Evolutionary conservation across 1,140 invertebrate species (phyloP).

Genomic region (Ceratina calcarata): DNA sequence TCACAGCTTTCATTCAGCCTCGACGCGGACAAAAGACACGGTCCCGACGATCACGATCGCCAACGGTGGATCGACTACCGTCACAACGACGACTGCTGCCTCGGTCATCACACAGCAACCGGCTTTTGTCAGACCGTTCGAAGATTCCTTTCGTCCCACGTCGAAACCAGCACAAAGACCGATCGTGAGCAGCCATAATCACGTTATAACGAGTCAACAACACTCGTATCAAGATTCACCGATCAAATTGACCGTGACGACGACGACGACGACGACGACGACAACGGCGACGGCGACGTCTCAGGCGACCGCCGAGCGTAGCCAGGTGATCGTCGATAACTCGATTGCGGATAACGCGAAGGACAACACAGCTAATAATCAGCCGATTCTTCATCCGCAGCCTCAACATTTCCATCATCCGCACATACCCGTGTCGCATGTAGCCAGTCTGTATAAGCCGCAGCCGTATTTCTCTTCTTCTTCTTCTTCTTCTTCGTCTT

Average conservation of each 20-base stretch:
- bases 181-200: constrained; percentile 65
- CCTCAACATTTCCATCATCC: constrained; percentile 64
- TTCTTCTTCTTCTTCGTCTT: constrained; percentile 36
- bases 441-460: constrained; percentile 73
- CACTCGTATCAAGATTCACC: constrained; percentile 63
- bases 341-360: constrained; percentile 47
- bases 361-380: constrained; percentile 47
- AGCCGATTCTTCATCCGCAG: constrained; percentile 58
- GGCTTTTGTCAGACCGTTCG: constrained; percentile 79
- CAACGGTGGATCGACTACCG: constrained; percentile 9
- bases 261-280: background rate
- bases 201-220: constrained; percentile 66
- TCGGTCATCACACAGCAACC: constrained; percentile 68
- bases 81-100: constrained; percentile 33
- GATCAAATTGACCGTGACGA: constrained; percentile 42
- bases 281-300: constrained; percentile 15
- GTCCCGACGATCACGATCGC: constrained; percentile 41
- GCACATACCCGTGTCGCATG: constrained; percentile 71
- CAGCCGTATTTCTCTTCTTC: constrained; percentile 59
- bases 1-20: constrained; percentile 44
- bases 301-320: constrained; percentile 34
- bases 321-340: constrained; percentile 54
- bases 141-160: constrained; percentile 75
- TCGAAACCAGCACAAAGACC: constrained; percentile 69
- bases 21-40: constrained; percentile 63